Base-by-base conservation (phyloP, 2,888 invertebrate species). In the Dolomedes plantarius region DNA sequence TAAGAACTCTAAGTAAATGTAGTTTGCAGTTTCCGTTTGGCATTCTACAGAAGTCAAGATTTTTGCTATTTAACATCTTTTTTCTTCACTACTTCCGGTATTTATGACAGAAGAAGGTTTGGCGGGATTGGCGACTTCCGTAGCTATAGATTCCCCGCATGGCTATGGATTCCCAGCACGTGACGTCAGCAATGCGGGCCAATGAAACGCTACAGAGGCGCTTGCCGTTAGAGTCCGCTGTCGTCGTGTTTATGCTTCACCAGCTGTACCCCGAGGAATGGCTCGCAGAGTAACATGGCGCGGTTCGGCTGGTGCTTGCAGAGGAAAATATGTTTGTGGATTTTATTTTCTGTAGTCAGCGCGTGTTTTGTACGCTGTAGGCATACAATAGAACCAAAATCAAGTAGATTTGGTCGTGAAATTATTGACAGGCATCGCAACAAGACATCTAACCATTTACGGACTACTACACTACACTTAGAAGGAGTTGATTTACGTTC, bases 401-500 rank as follows among this genome's bases (percentile, higher is more conserved):
- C 31, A 11, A 32, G 39, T 32, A 72, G 46, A 50, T 46, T 36
- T 7, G 46, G 41, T 19, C 29, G 46, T 11, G 32, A 50, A 11
- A 3, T 65, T 19, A 23, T 41, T 13, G 32, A 50, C 13, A 82
- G 71, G 19, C 82, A 75, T 41, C 9, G 23, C 7, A 82, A 82
- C 41, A 41, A 32, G 11, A 82, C 76, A 3, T 27, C 74, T 5
- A 64, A 23, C n/a, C 36, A 27, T 27, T 11, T 39, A 9, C 29
- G 62, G 46, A 85, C 73, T 39, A 72, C 72, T 56, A 78, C 71
- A 36, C 19, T 86, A 50, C 86, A 86, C 13, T 71, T 86, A 23
- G 86, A 86, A 76, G 86, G 80, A 27, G 79, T 86, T 71, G 86
- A 86, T 64, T 74, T 87, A 13, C 75, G 68, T 28, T 69, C 74